Evolutionary conservation across 2,888 invertebrate genomes (phyloP).

Genomic region (Stenotaenia linearis): DNA sequence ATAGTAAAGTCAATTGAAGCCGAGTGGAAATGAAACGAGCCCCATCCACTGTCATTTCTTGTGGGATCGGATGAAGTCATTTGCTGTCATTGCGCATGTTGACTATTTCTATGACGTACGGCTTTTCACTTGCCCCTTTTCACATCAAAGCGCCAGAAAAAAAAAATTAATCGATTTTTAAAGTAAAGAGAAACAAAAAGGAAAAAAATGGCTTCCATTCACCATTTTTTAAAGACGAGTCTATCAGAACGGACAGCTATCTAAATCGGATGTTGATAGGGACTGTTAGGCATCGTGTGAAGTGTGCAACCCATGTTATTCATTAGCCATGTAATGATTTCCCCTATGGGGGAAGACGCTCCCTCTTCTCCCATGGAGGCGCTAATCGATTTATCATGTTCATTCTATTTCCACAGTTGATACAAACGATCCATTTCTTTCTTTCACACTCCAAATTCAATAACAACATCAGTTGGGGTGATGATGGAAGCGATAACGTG

Average conservation of each 20-base stretch:
- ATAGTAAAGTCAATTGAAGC: too few relatives aligned
- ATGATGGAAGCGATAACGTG: background rate
- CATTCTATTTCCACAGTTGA: slow-evolving; percentile 10
- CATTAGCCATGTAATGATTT: slow-evolving; percentile 24
- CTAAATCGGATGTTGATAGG: slow-evolving; percentile 8
- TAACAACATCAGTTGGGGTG: slow-evolving; percentile 5
- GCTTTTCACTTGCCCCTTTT: slow-evolving; percentile 15
- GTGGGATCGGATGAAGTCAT: slow-evolving; percentile 9
- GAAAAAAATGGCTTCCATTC: background rate
- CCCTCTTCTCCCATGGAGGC: slow-evolving; percentile 5
- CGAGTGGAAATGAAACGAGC: background rate
- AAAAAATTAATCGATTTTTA: slow-evolving; percentile 14
- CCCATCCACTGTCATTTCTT: background rate
- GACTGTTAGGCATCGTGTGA: slow-evolving; percentile 20
- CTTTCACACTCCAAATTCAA: slow-evolving; percentile 5
- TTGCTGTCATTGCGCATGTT: slow-evolving; percentile 7
- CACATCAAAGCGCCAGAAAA: background rate
- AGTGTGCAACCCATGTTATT: slow-evolving; percentile 26
- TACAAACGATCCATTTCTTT: slow-evolving; percentile 14
- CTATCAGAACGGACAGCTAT: background rate
- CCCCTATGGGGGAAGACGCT: slow-evolving; percentile 7
- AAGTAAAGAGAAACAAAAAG: background rate
- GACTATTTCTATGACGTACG: slow-evolving; percentile 1
- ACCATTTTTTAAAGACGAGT: background rate
- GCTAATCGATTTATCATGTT: slow-evolving; percentile 24